Evolutionary conservation across 2,888 invertebrate genomes (phyloP).

Genomic region (Andricus curvator): DNA sequence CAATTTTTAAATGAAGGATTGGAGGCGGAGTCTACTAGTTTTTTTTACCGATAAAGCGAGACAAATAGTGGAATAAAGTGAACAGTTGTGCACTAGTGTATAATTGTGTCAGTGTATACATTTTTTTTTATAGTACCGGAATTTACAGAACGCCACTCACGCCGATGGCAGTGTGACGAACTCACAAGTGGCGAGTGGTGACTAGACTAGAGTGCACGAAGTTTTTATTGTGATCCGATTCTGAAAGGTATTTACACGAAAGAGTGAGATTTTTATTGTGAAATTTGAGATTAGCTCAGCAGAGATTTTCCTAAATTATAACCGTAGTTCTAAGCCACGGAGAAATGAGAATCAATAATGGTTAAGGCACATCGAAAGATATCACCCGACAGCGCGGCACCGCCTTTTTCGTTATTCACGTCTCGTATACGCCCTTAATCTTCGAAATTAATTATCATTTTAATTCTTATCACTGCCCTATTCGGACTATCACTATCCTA

Average conservation of each 20-base stretch:
- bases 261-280: not conserved
- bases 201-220: constrained; percentile 26
- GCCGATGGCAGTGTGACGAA: not conserved
- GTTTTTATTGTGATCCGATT: constrained; percentile 19
- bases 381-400: constrained; percentile 63
- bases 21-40: no score
- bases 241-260: constrained; percentile 17
- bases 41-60: no score
- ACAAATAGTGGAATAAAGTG: no score
- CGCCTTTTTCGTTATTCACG: constrained; percentile 72
- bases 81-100: no score
- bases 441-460: constrained; percentile 11
- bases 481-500: constrained; percentile 16
- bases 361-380: constrained; percentile 16
- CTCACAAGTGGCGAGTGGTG: not conserved
- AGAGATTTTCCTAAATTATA: not conserved
- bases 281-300: not conserved
- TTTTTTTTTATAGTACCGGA: not conserved
- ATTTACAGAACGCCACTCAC: constrained; percentile 2
- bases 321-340: not conserved
- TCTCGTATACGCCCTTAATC: constrained; percentile 64
- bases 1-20: no score
- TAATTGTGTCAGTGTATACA: not conserved
- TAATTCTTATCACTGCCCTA: not conserved
- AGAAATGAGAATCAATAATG: constrained; percentile 17